Conservation (phyloP, 2,888 invertebrate genomes). For the Steinernema scapterisci region DNA sequence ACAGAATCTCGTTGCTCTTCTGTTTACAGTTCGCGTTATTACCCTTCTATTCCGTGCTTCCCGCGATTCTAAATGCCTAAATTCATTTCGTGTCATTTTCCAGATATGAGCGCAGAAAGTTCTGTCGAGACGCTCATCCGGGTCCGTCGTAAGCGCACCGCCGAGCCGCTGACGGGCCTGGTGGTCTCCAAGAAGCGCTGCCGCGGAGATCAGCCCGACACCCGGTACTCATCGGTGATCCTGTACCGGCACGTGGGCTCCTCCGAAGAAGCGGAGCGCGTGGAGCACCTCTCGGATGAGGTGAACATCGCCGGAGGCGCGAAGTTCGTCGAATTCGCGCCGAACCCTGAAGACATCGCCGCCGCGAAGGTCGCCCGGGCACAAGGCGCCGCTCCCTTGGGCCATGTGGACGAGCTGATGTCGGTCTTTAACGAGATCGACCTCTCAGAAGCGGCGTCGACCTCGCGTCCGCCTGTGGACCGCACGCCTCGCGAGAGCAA, state of each 20-base stretch:
- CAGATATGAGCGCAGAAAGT: too few species aligned
- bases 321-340: slow-evolving; percentile 17
- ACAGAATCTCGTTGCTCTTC: too few species aligned
- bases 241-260: slow-evolving; percentile 14
- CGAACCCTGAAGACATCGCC: neutral
- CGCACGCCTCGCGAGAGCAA: neutral
- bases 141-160: slow-evolving; percentile 59
- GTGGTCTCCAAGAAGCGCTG: slow-evolving; percentile 43
- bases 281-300: neutral
- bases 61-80: too few species aligned
- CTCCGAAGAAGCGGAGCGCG: neutral
- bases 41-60: too few species aligned
- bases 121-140: slow-evolving; percentile 45
- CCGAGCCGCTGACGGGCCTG: slow-evolving; percentile 58
- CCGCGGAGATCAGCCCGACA: neutral
- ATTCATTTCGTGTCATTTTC: too few species aligned
- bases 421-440: slow-evolving; percentile 7
- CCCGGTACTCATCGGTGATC: neutral
- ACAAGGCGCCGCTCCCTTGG: neutral
- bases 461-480: neutral
- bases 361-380: neutral
- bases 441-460: neutral
- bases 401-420: slow-evolving; percentile 16
- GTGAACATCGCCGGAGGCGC: neutral
- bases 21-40: too few species aligned